Conservation (phyloP, 2,888 invertebrate genomes). For the Caenorhabditis imperialis region DNA sequence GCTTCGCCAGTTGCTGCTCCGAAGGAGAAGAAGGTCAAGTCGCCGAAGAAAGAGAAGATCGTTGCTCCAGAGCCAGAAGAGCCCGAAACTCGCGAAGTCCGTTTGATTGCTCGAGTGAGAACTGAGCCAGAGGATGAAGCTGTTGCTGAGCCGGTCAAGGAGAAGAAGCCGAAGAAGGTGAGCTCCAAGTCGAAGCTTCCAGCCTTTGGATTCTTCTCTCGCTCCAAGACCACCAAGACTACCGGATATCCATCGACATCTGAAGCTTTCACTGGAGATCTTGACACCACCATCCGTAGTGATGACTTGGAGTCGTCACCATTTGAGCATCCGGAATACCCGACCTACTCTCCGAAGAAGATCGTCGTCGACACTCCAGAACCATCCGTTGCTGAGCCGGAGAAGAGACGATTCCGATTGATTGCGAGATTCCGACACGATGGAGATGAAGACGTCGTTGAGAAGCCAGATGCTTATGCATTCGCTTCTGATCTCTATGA, state of each 20-base stretch:
- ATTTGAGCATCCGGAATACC: constrained; percentile 25
- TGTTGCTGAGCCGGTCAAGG: not conserved
- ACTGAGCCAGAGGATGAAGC: constrained; percentile 11
- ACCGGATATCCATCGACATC: constrained; percentile 26
- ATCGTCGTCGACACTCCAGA: not conserved
- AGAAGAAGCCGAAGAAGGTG: constrained; percentile 17
- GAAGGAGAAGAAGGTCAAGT: constrained; percentile 16
- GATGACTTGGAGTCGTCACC: constrained; percentile 33
- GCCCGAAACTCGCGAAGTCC: constrained; percentile 30
- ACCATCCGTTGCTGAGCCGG: constrained; percentile 6
- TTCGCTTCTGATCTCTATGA: constrained; percentile 15
- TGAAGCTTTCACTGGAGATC: constrained; percentile 24
- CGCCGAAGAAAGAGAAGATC: constrained; percentile 10
- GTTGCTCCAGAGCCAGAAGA: constrained; percentile 11
- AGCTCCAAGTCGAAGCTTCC: constrained; percentile 10
- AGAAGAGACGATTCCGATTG: constrained; percentile 15
- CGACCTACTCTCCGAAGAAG: constrained; percentile 26
- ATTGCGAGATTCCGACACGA: constrained; percentile 45
- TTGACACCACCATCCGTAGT: constrained; percentile 25
- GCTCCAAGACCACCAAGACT: constrained; percentile 12
- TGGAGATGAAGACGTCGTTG: constrained; percentile 51
- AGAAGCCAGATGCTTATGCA: constrained; percentile 30
- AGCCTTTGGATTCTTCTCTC: constrained; percentile 46
- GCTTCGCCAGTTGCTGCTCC: not conserved
- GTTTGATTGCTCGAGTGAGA: constrained; percentile 38